Percentiles rank a stretch among this genome's conserved stretches.
These are phyloP conservation scores for Poeciliopsis paucimaculata DNA, from an alignment of 2,797 vertebrate genomes.

Conservation along the genomic window DNA sequence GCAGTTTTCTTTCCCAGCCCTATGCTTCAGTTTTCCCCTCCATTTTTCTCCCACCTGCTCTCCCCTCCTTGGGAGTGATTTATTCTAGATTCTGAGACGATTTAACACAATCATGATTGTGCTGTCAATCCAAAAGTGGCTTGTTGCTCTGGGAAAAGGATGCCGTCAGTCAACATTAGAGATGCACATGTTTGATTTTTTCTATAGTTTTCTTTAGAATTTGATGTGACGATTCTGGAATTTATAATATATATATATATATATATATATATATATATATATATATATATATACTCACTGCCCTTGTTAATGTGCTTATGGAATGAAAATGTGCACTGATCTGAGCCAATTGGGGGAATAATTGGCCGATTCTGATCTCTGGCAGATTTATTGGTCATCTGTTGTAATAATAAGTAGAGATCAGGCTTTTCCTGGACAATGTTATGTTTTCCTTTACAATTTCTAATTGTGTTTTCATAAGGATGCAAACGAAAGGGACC, in stretches of 20 bases:
- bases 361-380: background rate
- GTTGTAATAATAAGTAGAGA: background rate
- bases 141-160: slow-evolving; percentile 32
- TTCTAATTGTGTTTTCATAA: background rate
- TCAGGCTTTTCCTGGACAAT: background rate
- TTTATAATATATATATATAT: too few relatives aligned
- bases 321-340: background rate
- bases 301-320: background rate
- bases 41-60: slow-evolving; percentile 3
- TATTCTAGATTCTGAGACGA: slow-evolving; percentile 27
- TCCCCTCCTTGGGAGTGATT: slow-evolving; percentile 33
- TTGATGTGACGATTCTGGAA: too few relatives aligned
- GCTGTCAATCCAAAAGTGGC: slow-evolving; percentile 13
- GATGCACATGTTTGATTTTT: background rate
- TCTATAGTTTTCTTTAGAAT: background rate
- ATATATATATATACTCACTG: background rate
- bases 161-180: slow-evolving; percentile 39
- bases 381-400: background rate
- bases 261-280: too few relatives aligned
- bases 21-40: background rate
- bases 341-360: background rate
- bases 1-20: slow-evolving; percentile 18
- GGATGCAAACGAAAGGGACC: background rate
- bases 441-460: background rate
- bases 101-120: slow-evolving; percentile 29